Evolutionary conservation across 2,113 vertebrate species (phyloP), one percentile per base, ranked within the genome.

Genomic region (Nibea albiflora): DNA sequence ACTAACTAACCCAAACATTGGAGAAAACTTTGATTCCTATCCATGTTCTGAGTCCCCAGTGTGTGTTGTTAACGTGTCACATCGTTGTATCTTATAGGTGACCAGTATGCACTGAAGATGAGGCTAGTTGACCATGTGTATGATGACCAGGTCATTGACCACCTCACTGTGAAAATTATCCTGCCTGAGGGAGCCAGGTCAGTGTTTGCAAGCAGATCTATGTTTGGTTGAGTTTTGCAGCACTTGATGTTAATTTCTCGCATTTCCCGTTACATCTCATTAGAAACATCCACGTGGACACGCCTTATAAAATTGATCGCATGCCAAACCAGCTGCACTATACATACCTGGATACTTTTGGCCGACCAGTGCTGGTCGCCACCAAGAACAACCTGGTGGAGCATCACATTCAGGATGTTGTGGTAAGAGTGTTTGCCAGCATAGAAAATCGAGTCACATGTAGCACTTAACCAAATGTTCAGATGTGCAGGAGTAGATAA

Each of bases 71-170:
- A 20, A 86, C 31, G 1, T 78, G 20, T 74, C 0, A 1, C 22
- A 10, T 66, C 0, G 57, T 47, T 83, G 62, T 87, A 5, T 24
- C 63, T 60, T 73, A 56, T 56, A 99, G 98, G 98, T 83, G 98
- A 99, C 90, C 97, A 99, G 79, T 99, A 99, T 57, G 98, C 98
- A 10, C 88, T 99, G 94, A 99, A 98, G 93, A 99, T 99, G 96
- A 96, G 98, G 71, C 95, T 99, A 66, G 96, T 99, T 11, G 98
- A 99, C 91, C 98, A 99, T 0, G 97, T 99, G 2, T 99, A 98
- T 85, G 98, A 99, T 58, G 98, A 99, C 76, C 98, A 99, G 91
- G 97, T 99, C 60, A 98, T 97, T 0, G 98, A 99, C 81, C 95
- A 94, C 14, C 91, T 99, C 77, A 98, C 97, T 0, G 96, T 99